Evolutionary conservation across 2,797 vertebrate genomes (phyloP).

Genomic region (Silurus aristotelis): DNA sequence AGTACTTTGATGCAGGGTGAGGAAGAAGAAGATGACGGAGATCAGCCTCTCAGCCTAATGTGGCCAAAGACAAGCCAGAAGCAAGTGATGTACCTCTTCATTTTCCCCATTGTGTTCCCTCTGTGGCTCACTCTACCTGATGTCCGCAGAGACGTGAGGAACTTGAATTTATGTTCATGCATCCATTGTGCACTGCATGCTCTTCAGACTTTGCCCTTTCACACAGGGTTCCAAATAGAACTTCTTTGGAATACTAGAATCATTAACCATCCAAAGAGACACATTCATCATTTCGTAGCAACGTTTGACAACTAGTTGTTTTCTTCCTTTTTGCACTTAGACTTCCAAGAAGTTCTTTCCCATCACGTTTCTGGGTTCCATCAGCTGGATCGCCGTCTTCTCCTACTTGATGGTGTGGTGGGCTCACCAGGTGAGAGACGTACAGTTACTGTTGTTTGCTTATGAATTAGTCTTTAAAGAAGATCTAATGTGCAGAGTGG

Average conservation of each 20-base stretch:
- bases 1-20: slow-evolving; percentile 52
- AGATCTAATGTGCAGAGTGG: not conserved
- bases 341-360: slow-evolving; percentile 83
- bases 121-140: slow-evolving; percentile 92
- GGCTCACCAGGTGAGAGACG: slow-evolving; percentile 91
- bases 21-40: slow-evolving; percentile 79
- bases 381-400: slow-evolving; percentile 92
- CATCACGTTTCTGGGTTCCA: slow-evolving; percentile 89
- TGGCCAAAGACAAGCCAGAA: slow-evolving; percentile 90
- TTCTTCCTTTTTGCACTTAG: slow-evolving; percentile 66
- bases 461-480: not conserved
- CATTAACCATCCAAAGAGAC: not conserved
- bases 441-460: not conserved
- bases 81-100: slow-evolving; percentile 82
- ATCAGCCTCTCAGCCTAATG: slow-evolving; percentile 89
- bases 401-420: slow-evolving; percentile 99
- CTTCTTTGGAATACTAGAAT: not conserved
- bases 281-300: not conserved
- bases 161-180: not conserved
- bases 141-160: slow-evolving; percentile 85
- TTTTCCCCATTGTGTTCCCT: slow-evolving; percentile 89
- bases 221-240: too few relatives aligned
- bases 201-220: not conserved
- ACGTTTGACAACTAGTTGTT: not conserved
- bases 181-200: not conserved